Base-by-base conservation (phyloP, 2,888 invertebrate species). In the Drosophila limbata region DNA sequence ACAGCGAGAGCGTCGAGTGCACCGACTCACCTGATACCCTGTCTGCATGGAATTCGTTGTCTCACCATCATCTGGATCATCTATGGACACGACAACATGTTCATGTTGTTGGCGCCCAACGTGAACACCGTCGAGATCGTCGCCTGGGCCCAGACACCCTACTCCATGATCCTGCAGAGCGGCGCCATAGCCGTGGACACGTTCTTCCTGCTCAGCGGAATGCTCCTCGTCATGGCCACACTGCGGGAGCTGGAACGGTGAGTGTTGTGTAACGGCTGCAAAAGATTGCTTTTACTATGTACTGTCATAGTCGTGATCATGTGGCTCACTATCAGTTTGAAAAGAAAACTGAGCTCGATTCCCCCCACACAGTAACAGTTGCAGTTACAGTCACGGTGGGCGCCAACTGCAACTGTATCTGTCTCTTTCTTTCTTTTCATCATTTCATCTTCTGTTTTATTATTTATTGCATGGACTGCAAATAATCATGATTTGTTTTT, bases 171-270 rank as follows among this genome's bases (percentile, higher is more conserved):
- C 0, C 19, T 89, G 1, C 51, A 93, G 28, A 79, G 82, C 88
- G 94, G 91, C 82, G 37, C 93, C 0, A 90, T 93, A 11, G 92
- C 94, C 0, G 94, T 95, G 1, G 95, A 95, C 66, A 94, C 94
- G 0, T 95, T 95, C 82, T 94, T 95, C 71, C 75, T 94, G 33
- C 77, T 95, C 21, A 94, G 94, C 75, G 95, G 95, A 4, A 87
- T 95, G 28, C 90, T 95, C 1, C 92, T 93, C 1, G 93, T 93
- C 6, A 70, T 81, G 62, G 63, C 79, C 9, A 53, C 77, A 0
- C 67, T 91, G 4, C 82, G 82, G 1, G 69, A 88, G 19, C 57
- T 91, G 66, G 81, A 89, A 8, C 81, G 67, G 85, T 88, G 39
- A 47, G 73, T 73, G 1, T 2, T 9, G 1, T 25, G 3, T 4